Percentiles rank a stretch among this genome's conserved stretches.
phyloP scores from a whole-genome alignment of 2,888 invertebrate genomes.

The Apocheima hispidaria region DNA sequence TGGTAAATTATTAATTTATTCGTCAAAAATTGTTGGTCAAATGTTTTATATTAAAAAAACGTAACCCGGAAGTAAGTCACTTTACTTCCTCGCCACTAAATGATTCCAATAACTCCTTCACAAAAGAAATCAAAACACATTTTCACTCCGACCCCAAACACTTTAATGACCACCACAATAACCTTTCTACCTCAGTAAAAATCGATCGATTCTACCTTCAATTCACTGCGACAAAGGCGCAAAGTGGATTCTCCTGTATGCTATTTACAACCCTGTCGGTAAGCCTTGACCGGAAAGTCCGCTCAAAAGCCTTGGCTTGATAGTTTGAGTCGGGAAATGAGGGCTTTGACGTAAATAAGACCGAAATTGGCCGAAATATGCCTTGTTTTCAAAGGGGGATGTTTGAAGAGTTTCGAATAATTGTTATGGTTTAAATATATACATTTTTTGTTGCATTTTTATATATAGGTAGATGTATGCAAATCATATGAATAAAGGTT shows the following conservation, averaged over 20 bases:
- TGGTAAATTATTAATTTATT: too few species aligned
- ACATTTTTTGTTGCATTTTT: not conserved
- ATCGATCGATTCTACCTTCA: slow-evolving; percentile 19
- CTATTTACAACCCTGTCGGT: slow-evolving; percentile 44
- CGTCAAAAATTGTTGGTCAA: too few species aligned
- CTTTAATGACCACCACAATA: slow-evolving; percentile 29
- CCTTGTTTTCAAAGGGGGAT: slow-evolving; percentile 17
- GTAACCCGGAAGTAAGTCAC: slow-evolving; percentile 1
- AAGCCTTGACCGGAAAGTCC: slow-evolving; percentile 49
- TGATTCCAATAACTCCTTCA: slow-evolving; percentile 5
- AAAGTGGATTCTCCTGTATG: slow-evolving; percentile 48
- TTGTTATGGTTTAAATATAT: slow-evolving; percentile 3
- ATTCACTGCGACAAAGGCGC: slow-evolving; percentile 45
- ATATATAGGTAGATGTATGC: not conserved
- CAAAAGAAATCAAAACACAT: slow-evolving; percentile 29
- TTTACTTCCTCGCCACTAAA: slow-evolving; percentile 13
- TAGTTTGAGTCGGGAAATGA: slow-evolving; percentile 31
- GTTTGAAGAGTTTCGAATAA: not conserved
- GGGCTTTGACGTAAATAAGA: slow-evolving; percentile 21
- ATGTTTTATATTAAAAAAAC: not conserved
- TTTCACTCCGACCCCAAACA: slow-evolving; percentile 14
- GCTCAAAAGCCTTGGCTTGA: slow-evolving; percentile 45
- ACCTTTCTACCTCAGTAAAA: slow-evolving; percentile 12
- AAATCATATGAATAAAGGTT: not conserved
- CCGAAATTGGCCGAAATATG: slow-evolving; percentile 11